Evolutionary conservation across 2,797 vertebrate species (phyloP), one percentile per base, ranked within the genome.

Genomic region (Crax fasciolata): DNA sequence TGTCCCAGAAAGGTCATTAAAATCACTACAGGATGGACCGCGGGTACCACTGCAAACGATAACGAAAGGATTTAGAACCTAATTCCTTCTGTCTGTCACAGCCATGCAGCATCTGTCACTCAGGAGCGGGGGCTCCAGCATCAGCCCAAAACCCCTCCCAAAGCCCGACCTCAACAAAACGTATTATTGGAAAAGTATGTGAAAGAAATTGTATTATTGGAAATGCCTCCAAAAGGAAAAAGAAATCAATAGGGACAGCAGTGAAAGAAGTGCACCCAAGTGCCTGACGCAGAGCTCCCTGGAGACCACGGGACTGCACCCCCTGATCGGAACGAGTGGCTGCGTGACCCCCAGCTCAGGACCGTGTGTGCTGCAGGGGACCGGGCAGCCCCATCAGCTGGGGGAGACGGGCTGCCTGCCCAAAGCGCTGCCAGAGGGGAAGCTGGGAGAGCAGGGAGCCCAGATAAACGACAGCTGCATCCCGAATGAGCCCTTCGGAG

Each of bases 1-100:
- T 27, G 48, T 4, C 94, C 80, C 77, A 63, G 92, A 82, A 68
- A 92, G 94, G 73, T 70, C 92, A 93, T 95, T 91, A 90, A 81
- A 95, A 89, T 90, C 84, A 55, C 46, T 39, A 28, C 62, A 30
- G 51, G 90, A 87, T 57, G 84, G 80, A 70, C 78, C 86, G 20
- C 0, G 17, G 87, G 91, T 10, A 81, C 79, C 77, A 87, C 62
- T 21, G 67, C 41, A 24, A 7, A 57, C 84, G 90, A 82, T 89
- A 93, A 67, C 38, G 0, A 4, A 20, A 39, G 90, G 93, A 87
- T 94, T 93, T 92, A 87, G 84, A 77, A 51, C 11, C 84, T 32
- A 73, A 93, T 93, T 95, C 79, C 70, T 44, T 41, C 62, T 49
- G 77, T 32, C 78, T 75, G 89, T 92, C 92, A 94, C 41, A 72